Percentiles rank a stretch among this genome's conserved stretches.
phyloP scores from a whole-genome alignment of 2,888 invertebrate genomes.

The Heliconius charithonia region DNA sequence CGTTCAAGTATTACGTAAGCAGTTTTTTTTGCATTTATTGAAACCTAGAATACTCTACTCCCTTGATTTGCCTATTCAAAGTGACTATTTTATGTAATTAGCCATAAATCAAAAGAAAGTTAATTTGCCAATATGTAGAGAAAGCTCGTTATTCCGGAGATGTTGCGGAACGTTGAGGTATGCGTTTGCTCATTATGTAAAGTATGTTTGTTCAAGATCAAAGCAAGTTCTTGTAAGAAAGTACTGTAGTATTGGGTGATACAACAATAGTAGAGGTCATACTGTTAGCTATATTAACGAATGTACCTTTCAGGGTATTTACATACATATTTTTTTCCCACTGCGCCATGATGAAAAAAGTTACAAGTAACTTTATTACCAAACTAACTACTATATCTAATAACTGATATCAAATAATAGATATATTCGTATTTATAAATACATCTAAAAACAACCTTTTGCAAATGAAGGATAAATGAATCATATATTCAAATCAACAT shows the following conservation, averaged over 20 bases:
- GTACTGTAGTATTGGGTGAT: neutral
- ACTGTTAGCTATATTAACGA: neutral
- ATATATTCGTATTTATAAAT: neutral
- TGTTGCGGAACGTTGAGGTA: constrained; percentile 13
- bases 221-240: neutral
- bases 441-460: neutral
- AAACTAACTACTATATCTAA: too few relatives aligned
- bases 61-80: neutral
- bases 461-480: neutral
- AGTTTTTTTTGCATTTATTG: too few relatives aligned
- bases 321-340: neutral
- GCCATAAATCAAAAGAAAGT: constrained; percentile 10
- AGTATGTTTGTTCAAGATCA: constrained; percentile 18
- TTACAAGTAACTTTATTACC: too few relatives aligned
- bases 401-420: too few relatives aligned
- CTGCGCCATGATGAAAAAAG: too few relatives aligned
- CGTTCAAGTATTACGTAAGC: too few relatives aligned
- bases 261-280: neutral
- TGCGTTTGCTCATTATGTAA: constrained; percentile 13
- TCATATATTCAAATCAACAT: neutral
- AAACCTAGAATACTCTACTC: neutral
- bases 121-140: constrained; percentile 12
- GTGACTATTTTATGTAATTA: constrained; percentile 8
- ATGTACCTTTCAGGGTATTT: neutral
- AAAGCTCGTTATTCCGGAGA: constrained; percentile 22